These are phyloP conservation scores for Nymphalis urticae DNA, from an alignment of 2,888 invertebrate species.

Conservation along the genomic window DNA sequence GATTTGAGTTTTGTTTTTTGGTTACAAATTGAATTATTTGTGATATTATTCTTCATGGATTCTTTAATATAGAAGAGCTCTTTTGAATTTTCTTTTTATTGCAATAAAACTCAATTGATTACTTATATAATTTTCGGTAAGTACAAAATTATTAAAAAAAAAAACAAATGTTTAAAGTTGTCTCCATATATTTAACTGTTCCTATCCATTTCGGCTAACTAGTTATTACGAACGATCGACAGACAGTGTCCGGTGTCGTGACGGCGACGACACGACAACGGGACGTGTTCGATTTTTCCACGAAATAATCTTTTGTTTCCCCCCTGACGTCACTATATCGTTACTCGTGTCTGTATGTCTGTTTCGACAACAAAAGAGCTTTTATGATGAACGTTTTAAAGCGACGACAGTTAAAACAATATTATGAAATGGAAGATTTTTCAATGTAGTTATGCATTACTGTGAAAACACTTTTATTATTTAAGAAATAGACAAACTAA, in stretches of 20 bases:
- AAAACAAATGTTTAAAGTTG: conserved; percentile 5
- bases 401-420: too few species aligned
- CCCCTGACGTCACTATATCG: neutral
- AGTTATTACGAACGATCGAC: conserved; percentile 45
- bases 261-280: conserved; percentile 39
- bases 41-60: too few species aligned
- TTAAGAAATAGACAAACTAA: too few species aligned
- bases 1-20: too few species aligned
- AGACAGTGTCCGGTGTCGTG: conserved; percentile 39
- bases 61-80: too few species aligned
- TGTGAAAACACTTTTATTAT: too few species aligned
- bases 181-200: conserved; percentile 35
- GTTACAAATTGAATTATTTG: too few species aligned
- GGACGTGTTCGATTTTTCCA: conserved; percentile 39
- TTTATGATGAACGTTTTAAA: neutral
- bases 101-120: too few species aligned
- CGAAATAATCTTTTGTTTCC: conserved; percentile 25
- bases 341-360: neutral
- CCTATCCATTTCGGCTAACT: conserved; percentile 49
- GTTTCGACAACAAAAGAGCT: neutral
- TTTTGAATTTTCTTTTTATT: too few species aligned
- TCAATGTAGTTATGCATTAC: neutral
- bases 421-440: neutral
- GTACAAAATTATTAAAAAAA: neutral
- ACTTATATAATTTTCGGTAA: too few species aligned